Evolutionary conservation across 2,797 vertebrate genomes (phyloP), one percentile per base, ranked within the genome.

Genomic region (Aldrovandia affinis): DNA sequence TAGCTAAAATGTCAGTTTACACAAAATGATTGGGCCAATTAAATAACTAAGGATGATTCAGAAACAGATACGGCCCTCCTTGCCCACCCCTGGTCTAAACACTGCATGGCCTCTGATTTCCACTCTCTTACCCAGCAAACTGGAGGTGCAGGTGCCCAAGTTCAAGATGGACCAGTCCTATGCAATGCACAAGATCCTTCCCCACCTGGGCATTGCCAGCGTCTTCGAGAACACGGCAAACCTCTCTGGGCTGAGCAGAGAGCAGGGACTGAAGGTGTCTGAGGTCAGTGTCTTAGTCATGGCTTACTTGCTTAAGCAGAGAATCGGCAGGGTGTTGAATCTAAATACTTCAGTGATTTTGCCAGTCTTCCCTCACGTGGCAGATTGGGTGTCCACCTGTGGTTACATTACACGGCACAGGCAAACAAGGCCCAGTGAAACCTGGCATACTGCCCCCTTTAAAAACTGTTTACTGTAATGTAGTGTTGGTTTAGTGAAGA

Each of bases 141-240:
- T 95, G 86, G 98, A 98, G 39, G 91, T 98, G 88, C 93, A 92
- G 82, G 88, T 99, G 86, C 98, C 98, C 39, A 98, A 96, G 91
- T 98, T 99, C 92, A 97, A 96, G 92, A 90, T 98, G 93, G 96
- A 97, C 81, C 94, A 96, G 88, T 96, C 96, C 8, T 97, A 98
- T 78, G 87, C 94, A 85, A 91, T 98, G 92, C 96, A 97, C 0
- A 88, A 94, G 42, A 82, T 97, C 61, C 95, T 99, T 22, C 94
- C 96, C 52, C 86, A 93, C 44, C 90, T 98, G 93, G 97, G 97
- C 84, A 93, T 99, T 88, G 83, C 78, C 84, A 94, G 88, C 3
- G 77, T 97, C 63, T 99, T 98, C 88, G 94, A 91, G 12, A 81
- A 65, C 78, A 88, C 83, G 50, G 97, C 97, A 22, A 95, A 98